phyloP scores from a whole-genome alignment of 2,888 invertebrate species.

The Lottia scabra region DNA sequence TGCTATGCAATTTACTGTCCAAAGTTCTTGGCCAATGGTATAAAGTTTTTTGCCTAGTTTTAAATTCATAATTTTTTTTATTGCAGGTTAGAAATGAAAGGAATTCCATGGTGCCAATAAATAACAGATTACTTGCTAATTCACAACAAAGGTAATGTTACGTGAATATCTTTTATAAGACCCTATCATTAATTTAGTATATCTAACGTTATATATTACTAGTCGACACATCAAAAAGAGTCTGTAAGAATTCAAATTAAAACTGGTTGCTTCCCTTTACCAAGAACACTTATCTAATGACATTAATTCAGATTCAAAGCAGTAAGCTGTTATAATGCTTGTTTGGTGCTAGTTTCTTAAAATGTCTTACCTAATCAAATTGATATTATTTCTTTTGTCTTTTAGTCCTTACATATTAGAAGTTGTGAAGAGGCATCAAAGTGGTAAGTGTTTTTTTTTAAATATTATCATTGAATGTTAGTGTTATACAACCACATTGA shows the following conservation, averaged over 20 bases:
- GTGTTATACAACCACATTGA: neutral
- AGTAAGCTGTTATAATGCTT: no score
- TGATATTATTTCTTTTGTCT: neutral
- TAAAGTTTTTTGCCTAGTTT: neutral
- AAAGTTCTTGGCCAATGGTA: neutral
- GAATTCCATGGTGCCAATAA: conserved; percentile 34
- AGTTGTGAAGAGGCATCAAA: conserved; percentile 33
- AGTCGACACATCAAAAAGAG: no score
- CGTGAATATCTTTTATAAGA: neutral
- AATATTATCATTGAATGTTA: neutral
- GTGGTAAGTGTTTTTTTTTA: conserved; percentile 24
- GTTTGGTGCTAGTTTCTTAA: no score
- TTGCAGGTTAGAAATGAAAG: conserved; percentile 31
- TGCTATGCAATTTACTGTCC: neutral
- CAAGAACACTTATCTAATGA: no score
- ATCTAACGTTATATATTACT: no score
- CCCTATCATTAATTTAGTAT: no score
- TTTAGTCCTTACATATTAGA: conserved; percentile 35
- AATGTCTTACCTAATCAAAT: no score
- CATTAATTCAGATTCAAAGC: no score
- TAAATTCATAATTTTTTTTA: neutral
- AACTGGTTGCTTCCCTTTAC: no score
- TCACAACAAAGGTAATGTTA: conserved; percentile 6
- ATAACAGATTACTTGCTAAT: conserved; percentile 30
- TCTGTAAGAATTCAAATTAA: no score